Evolutionary conservation across 2,113 vertebrate species (phyloP).

Genomic region (Rhinolophus ferrumequinum): DNA sequence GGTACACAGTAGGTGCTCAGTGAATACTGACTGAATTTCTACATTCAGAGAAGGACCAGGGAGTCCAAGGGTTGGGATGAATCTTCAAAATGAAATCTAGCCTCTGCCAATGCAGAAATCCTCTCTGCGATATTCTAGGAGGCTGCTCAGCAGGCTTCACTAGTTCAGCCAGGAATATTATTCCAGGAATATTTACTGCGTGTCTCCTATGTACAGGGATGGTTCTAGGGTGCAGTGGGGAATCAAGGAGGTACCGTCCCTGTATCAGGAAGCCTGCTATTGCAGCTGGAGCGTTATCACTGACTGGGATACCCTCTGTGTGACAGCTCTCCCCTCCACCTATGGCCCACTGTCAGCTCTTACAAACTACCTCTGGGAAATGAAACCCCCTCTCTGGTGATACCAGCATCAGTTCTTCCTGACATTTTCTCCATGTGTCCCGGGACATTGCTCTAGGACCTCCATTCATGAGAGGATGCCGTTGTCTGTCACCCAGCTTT

Average conservation of each 20-base stretch:
- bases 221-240: not conserved
- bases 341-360: not conserved
- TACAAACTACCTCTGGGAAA: not conserved
- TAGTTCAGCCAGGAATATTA: not conserved
- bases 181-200: not conserved
- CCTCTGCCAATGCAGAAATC: not conserved
- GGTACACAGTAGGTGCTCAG: not conserved
- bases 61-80: not conserved
- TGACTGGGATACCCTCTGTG: not conserved
- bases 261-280: not conserved
- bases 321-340: not conserved
- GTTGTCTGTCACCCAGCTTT: not conserved
- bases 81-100: not conserved
- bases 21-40: conserved; percentile 14
- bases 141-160: not conserved
- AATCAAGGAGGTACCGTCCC: not conserved
- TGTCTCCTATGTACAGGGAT: not conserved
- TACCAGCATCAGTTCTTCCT: not conserved
- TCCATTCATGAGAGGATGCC: not conserved
- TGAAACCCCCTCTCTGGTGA: not conserved
- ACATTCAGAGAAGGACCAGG: not conserved
- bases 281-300: not conserved
- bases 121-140: not conserved
- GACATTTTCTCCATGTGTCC: not conserved
- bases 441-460: not conserved